These are phyloP conservation scores for Sinopyrophorus schimmeli DNA, from an alignment of 2,888 invertebrate genomes.

Conservation along the genomic window DNA sequence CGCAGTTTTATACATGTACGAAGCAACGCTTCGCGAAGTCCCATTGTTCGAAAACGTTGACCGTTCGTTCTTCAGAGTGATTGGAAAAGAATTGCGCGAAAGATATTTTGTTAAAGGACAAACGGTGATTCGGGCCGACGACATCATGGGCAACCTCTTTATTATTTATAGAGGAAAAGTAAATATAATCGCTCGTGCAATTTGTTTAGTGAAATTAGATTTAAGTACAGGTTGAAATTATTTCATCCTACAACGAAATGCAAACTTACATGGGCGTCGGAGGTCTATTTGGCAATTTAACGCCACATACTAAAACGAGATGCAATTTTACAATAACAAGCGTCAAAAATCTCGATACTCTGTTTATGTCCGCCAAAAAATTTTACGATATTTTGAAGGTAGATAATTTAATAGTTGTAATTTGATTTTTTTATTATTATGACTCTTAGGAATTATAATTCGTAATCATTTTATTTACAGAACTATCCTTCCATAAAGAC, in stretches of 20 bases:
- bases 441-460: background rate
- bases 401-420: background rate
- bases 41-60: constrained; percentile 60
- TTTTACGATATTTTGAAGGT: constrained; percentile 58
- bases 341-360: constrained; percentile 58
- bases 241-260: constrained; percentile 59
- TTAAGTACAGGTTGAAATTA: constrained; percentile 8
- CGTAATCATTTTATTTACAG: constrained; percentile 44
- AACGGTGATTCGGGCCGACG: constrained; percentile 57
- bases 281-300: constrained; percentile 61
- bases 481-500: constrained; percentile 57
- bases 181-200: constrained; percentile 12
- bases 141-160: constrained; percentile 57
- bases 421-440: background rate
- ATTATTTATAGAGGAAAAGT: constrained; percentile 61
- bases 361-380: constrained; percentile 56
- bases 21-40: constrained; percentile 58
- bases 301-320: constrained; percentile 53
- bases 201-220: background rate
- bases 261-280: constrained; percentile 60
- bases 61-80: constrained; percentile 59
- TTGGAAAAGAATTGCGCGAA: constrained; percentile 59
- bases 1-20: constrained; percentile 59
- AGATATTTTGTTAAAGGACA: constrained; percentile 59
- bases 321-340: constrained; percentile 58